Base-by-base conservation (phyloP, 2,113 vertebrate genomes). In the Thryonomys swinderianus region DNA sequence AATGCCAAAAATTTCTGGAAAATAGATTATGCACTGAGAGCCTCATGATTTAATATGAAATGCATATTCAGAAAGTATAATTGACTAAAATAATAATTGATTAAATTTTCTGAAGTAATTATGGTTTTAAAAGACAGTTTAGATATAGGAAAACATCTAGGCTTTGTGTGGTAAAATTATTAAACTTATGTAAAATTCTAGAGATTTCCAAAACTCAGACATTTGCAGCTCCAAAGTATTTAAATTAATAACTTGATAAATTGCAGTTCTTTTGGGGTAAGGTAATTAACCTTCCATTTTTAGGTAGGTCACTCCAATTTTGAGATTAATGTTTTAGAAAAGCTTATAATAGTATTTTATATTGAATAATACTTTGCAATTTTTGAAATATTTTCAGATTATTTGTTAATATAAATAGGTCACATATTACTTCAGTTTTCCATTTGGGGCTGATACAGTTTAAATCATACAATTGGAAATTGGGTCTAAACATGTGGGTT, bases 221-320 rank as follows among this genome's bases (percentile, higher is more conserved):
- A 30, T 81, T 85, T 89, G 73, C 6, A 48, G 32, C 18, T 92
- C 1, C 85, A 85, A 89, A 74, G 57, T 34, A 16, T 96, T 94
- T 80, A 64, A 93, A 57, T 85, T 94, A 79, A 67, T 73, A 91
- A 69, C 85, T 92, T 84, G 10, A 74, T 95, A 78, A 85, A 79
- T 89, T 94, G 1, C 30, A 57, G 13, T 42, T 88, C 25, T 92
- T 69, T 53, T 51, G 92, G 17, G 27, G 20, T 12, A 74, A 18
- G 93, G n/a, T 66, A 93, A 95, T 90, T 96, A 95, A 85, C 66
- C 53, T 83, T 73, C 59, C 79, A 71, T 37, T 96, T 95, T 97
- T 96, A 88, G 76, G 53, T 78, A 34, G 23, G 13, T 73, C 74
- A 62, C 27, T 78, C 23, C 16, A 93, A 62, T 95, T 93, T 96